Base-by-base conservation (phyloP, 2,797 vertebrate species). In the Falco rusticolus region DNA sequence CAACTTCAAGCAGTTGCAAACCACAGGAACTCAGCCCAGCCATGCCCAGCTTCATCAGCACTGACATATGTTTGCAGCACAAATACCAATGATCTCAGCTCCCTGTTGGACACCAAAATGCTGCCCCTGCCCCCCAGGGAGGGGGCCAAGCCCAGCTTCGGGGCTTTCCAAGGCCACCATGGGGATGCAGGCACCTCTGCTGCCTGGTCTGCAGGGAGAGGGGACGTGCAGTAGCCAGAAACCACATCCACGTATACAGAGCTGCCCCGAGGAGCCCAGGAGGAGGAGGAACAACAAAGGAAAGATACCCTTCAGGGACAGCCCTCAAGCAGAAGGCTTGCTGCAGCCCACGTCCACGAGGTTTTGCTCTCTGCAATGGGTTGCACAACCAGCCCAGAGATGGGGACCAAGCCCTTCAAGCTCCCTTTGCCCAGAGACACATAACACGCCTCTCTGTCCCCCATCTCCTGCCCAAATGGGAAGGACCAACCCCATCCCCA, bases 161-260 rank as follows among this genome's bases (percentile, higher is more conserved):
- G 39, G 48, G 21, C 56, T 80, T 84, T 39, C 39, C n/a, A 3
- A 91, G 50, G 48, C 41, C 15, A 11, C n/a, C 10, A 4, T 8
- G 16, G 74, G 89, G 48, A 79, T 56, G 31, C 29, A 43, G 83
- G 37, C n/a, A 71, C 45, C 60, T 60, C 31, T 10, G 8, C 15
- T 0, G 2, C 50, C 24, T 13, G 9, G 16, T 45, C 47, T 7
- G 2, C 39, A 31, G 20, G 37, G 43, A 90, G 5, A 71, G 33
- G 0, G 1, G 41, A 47, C 33, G 51, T 9, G 11, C 34, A 34
- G 6, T 14, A 53, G 72, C 72, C 85, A 66, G 51, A 71, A 80
- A 59, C n/a, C 14, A 28, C 0, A 0, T 19, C 24, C 5, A 4
- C 41, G 37, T 29, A 48, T 50, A 16, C 6, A 39, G 29, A 65